phyloP scores from a whole-genome alignment of 30 jellyfish, hydroid and myxozoan genomes.

The Aurelia sp. region DNA sequence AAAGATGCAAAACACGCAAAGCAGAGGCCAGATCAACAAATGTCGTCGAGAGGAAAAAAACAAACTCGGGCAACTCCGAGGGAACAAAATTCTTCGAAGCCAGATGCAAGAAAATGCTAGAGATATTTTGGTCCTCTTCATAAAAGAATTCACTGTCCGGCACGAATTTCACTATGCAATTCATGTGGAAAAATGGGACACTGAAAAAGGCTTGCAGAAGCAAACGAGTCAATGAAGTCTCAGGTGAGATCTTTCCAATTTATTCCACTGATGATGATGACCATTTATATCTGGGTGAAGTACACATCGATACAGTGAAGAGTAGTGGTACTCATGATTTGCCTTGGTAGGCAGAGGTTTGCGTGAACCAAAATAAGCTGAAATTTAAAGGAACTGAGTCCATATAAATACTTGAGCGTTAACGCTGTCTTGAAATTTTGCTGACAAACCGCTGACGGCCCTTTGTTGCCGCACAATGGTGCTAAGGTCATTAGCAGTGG shows the following conservation, averaged over 20 bases:
- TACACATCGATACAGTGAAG: conserved; percentile 27
- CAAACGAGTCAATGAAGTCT: too few species aligned
- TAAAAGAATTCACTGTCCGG: too few species aligned
- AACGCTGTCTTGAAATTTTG: too few species aligned
- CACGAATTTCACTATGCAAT: too few species aligned
- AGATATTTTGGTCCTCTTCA: conserved; percentile 12
- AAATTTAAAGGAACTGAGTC: too few species aligned
- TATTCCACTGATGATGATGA: conserved; percentile 24
- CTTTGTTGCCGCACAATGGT: too few species aligned
- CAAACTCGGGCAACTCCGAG: conserved; percentile 30
- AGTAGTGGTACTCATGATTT: conserved; percentile 41
- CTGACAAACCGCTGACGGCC: too few species aligned
- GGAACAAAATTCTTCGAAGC: neutral
- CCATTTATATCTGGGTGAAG: conserved; percentile 45
- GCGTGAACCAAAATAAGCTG: conserved; percentile 44
- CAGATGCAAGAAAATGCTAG: neutral
- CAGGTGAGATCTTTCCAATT: conserved; percentile 53
- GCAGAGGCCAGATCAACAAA: too few species aligned
- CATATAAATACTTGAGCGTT: too few species aligned
- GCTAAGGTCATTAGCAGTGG: too few species aligned
- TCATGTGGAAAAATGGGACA: neutral
- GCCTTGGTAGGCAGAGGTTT: conserved; percentile 66
- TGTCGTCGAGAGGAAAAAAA: neutral
- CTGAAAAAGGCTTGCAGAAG: conserved; percentile 3
- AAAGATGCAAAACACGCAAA: neutral